Evolutionary conservation across 2,113 vertebrate genomes (phyloP), one percentile per base, ranked within the genome.

Genomic region (Xyliphius kryptos): DNA sequence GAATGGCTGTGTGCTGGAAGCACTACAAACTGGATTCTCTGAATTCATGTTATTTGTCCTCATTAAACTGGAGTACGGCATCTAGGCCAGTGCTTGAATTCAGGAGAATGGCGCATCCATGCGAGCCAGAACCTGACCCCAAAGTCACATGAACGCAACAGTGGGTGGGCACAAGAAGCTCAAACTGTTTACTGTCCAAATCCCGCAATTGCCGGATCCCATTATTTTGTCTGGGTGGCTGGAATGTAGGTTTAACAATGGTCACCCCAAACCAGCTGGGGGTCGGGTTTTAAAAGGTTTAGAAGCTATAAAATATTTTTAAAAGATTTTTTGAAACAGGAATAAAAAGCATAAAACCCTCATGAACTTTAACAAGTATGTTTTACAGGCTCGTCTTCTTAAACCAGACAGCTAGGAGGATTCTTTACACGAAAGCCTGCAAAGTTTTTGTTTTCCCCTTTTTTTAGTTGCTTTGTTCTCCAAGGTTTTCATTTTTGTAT

Each of bases 211-310:
- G 46, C 66, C 21, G 55, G 20, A 15, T 40, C 56, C 49, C 60
- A 64, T 49, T 19, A 19, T 52, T 26, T 40, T 48, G 58, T 66
- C 20, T 66, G 62, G 20, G 41, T 43, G 52, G 22, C 46, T 65
- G 71, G 61, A 69, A 69, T 69, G 56, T 32, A 52, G 21, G 19
- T 9, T 52, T 11, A 36, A 50, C 44, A 71, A 66, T 52, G 49
- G 40, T 26, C 16, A 22, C 9, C 9, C 7, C 51, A 10, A 52
- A 11, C 16, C 64, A 37, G 12, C 44, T 16, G 12, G 63, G 14
- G n/a, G 37, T 37, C 40, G 20, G 5, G 13, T 26, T 47, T 26
- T 11, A n/a, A 64, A 15, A 36, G 17, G 36, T 16, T 41, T 9
- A 49, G 59, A 21, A 20, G 10, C 40, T 52, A 43, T 19, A 20